Base-by-base conservation (phyloP, 1,140 invertebrate genomes). In the Popillia japonica region DNA sequence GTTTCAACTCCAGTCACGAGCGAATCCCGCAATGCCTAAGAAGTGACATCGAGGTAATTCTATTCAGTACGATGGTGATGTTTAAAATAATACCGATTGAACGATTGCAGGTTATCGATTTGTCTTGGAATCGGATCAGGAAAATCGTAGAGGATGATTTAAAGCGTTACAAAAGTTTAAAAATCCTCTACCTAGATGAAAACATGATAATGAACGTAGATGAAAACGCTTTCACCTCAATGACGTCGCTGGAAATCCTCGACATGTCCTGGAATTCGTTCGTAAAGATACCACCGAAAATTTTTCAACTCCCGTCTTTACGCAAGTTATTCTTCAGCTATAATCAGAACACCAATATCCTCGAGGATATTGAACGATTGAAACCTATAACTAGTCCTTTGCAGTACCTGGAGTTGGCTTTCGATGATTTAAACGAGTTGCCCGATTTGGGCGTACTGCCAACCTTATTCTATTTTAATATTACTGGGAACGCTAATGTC, bases 191-290 rank as follows among this genome's bases (percentile, higher is more conserved):
- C 83, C 87, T 92, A 80, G 87, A 87, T 77, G 91, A 92, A 79
- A 92, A 92, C 79, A 87, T 89, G 83, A 90, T 92, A 79, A 88
- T 88, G 82, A 87, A 86, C 23, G 89, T 92, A 48, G 89, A 91
- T 77, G 86, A 88, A 40, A 86, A 89, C 75, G 87, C 89, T 2
- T 90, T 92, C 80, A 83, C 77, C 68, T 79, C 79, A 10, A 55
- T 76, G 23, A 75, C 75, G 22, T 42, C 79, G 20, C 75, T 84
- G 61, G 72, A 78, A 72, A 81, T 80, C 17, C 72, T 84, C 20
- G 82, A 84, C 80, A 76, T 84, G 44, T 81, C 83, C 9, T 17
- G 76, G 7, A 83, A 83, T 77, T 78, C 64, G 0, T 40, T 83
- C n/a, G 83, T 86, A 17, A 88, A 40, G 20, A 75, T 79, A 0